Conservation (phyloP, 2,888 invertebrate species). For the Clunio marinus region DNA sequence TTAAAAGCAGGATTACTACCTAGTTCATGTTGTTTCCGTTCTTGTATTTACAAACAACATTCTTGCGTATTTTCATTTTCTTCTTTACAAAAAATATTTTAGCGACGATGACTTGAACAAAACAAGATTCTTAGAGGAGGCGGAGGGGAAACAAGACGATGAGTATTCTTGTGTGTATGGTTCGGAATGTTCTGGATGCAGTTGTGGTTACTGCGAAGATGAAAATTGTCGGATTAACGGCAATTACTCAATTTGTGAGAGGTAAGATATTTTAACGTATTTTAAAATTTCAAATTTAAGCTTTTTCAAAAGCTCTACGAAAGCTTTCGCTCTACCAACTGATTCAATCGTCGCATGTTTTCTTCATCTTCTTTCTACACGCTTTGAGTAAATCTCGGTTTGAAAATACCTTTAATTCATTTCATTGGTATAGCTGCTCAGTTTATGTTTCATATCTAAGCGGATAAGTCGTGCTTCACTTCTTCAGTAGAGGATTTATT, state of each 20-base stretch:
- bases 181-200: slow-evolving; percentile 59
- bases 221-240: slow-evolving; percentile 42
- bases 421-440: slow-evolving; percentile 5
- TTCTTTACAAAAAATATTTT: background rate
- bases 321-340: no score
- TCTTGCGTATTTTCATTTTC: background rate
- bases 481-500: background rate
- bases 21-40: background rate
- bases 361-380: background rate
- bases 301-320: background rate
- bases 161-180: slow-evolving; percentile 53
- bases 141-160: slow-evolving; percentile 39
- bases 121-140: background rate
- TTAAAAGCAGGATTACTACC: background rate
- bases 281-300: slow-evolving; percentile 16
- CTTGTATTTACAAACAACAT: background rate
- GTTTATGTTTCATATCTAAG: slow-evolving; percentile 5
- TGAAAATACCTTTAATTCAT: slow-evolving; percentile 30
- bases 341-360: background rate
- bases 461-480: slow-evolving; percentile 11
- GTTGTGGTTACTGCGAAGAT: slow-evolving; percentile 60
- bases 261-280: slow-evolving; percentile 26
- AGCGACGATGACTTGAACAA: slow-evolving; percentile 22
- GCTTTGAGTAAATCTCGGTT: background rate
- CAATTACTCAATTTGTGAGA: slow-evolving; percentile 35